phyloP scores from a whole-genome alignment of 1,140 invertebrate species.

The Watersipora subatra region DNA sequence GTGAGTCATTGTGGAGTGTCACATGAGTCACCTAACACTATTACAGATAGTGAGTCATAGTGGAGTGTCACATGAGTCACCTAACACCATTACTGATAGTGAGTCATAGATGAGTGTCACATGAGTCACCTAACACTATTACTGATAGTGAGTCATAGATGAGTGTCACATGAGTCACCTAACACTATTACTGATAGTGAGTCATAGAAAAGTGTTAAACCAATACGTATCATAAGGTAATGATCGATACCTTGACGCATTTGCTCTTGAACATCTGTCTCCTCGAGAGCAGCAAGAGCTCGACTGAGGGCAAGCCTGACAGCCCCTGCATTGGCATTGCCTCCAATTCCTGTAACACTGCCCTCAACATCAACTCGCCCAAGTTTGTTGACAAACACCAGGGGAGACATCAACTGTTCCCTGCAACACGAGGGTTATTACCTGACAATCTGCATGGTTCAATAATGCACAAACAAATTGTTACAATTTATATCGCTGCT shows the following conservation, averaged over 20 bases:
- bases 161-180: too few species aligned
- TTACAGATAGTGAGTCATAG: too few species aligned
- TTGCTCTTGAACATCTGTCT: slow-evolving; percentile 57
- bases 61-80: too few species aligned
- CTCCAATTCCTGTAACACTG: slow-evolving; percentile 54
- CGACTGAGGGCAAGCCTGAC: slow-evolving; percentile 69
- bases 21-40: too few species aligned
- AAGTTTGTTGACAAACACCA: slow-evolving; percentile 62
- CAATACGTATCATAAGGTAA: too few species aligned
- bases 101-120: too few species aligned
- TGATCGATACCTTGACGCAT: slow-evolving; percentile 65
- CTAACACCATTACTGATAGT: too few species aligned
- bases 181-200: too few species aligned
- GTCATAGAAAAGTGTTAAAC: too few species aligned
- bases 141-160: too few species aligned
- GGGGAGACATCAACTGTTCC: slow-evolving; percentile 64
- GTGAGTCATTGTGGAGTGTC: too few species aligned
- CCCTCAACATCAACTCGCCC: slow-evolving; percentile 71
- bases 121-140: too few species aligned
- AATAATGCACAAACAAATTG: neutral
- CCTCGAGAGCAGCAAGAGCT: slow-evolving; percentile 66
- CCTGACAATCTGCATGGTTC: neutral
- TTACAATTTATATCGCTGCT: neutral
- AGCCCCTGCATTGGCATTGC: slow-evolving; percentile 63
- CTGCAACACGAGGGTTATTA: slow-evolving; percentile 21